Evolutionary conservation across 92 coral and sea anemone genomes (phyloP).

Genomic region (Micromussa lordhowensis): DNA sequence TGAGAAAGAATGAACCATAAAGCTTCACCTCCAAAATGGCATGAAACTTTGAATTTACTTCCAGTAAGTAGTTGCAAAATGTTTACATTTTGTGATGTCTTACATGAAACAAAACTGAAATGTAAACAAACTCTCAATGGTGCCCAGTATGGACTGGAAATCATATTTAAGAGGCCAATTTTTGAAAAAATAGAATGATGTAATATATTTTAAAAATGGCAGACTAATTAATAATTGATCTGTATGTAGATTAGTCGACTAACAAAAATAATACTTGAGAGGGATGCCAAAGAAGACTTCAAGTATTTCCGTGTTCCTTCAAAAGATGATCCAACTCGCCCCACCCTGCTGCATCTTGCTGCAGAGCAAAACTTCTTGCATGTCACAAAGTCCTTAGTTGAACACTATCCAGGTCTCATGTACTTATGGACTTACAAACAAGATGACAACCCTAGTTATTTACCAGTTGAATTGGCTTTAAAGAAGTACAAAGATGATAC

Average conservation of each 20-base stretch:
- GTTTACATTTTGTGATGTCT: too few species aligned
- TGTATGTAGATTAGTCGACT: constrained; percentile 84
- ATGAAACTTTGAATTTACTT: too few species aligned
- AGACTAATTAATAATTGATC: not conserved
- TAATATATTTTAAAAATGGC: too few species aligned
- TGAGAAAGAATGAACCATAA: too few species aligned
- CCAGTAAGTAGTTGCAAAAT: too few species aligned
- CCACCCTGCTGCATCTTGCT: constrained; percentile 90
- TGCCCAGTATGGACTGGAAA: too few species aligned
- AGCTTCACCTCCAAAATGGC: too few species aligned
- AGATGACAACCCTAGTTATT: constrained; percentile 60
- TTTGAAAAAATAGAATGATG: too few species aligned
- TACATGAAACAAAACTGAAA: too few species aligned
- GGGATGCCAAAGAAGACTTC: constrained; percentile 73
- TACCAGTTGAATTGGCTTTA: constrained; percentile 89
- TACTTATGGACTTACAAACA: constrained; percentile 79
- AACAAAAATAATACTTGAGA: constrained; percentile 81
- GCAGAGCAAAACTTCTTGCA: constrained; percentile 84
- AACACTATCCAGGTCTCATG: constrained; percentile 77
- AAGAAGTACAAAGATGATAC: constrained; percentile 79
- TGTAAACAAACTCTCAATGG: too few species aligned
- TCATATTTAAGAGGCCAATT: too few species aligned
- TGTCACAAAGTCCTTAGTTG: constrained; percentile 81
- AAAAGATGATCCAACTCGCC: constrained; percentile 76
- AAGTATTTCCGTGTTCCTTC: constrained; percentile 82